A percentile compares a stretch with the other conserved stretches of the same genome.
Evolutionary conservation across 1,140 invertebrate genomes (phyloP).

Genomic region (Lepidotrigona ventralis): DNA sequence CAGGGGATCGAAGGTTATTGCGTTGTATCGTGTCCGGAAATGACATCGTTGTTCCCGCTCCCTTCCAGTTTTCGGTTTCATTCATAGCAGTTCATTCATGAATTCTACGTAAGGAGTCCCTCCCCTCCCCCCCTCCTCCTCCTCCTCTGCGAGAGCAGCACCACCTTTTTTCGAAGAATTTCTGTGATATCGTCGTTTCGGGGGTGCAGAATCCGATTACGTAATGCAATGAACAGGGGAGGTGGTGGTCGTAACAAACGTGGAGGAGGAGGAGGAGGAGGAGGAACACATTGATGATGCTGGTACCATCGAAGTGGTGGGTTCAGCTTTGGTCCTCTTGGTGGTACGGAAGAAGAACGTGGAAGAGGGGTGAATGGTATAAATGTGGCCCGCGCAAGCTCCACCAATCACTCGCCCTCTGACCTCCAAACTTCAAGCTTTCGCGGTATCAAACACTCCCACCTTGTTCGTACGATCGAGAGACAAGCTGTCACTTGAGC

Average conservation of each 20-base stretch:
- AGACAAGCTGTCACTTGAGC: constrained; percentile 19
- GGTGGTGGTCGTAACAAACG: constrained; percentile 33
- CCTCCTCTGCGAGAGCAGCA: too few relatives aligned
- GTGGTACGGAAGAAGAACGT: constrained; percentile 50
- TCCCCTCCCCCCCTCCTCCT: too few relatives aligned
- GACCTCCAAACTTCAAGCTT: constrained; percentile 70
- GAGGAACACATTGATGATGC: constrained; percentile 37
- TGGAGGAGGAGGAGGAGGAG: constrained; percentile 39
- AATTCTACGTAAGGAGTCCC: constrained; percentile 11
- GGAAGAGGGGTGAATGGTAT: constrained; percentile 60
- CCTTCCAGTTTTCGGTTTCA: background rate
- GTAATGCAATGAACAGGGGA: constrained; percentile 51
- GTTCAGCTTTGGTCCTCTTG: constrained; percentile 47
- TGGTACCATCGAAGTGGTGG: constrained; percentile 35
- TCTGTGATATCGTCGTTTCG: constrained; percentile 22
- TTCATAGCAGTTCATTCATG: constrained; percentile 51
- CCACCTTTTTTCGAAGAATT: background rate
- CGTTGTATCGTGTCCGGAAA: background rate
- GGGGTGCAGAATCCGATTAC: constrained; percentile 50
- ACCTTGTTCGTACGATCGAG: constrained; percentile 11
- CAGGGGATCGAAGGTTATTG: background rate
- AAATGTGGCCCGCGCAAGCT: constrained; percentile 75
- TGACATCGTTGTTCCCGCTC: background rate
- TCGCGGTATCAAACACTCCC: constrained; percentile 56
- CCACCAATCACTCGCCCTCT: constrained; percentile 75